Evolutionary conservation across 2,113 vertebrate genomes (phyloP), one percentile per base, ranked within the genome.

Genomic region (Todiramphus chloris): DNA sequence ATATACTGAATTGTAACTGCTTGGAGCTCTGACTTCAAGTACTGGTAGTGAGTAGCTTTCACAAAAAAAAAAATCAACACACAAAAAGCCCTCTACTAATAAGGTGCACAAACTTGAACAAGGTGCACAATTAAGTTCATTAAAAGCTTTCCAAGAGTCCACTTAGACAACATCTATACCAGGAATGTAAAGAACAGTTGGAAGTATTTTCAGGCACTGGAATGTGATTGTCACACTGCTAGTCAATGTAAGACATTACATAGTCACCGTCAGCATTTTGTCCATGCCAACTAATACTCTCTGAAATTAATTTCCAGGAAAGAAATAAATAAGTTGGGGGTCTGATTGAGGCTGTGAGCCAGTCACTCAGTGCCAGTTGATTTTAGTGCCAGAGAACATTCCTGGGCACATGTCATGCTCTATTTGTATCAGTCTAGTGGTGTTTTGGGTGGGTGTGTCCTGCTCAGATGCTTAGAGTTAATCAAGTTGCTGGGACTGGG

Each of bases 321-420:
- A 41, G 11, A 41, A 41, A 41, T 13, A 41, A 41, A 41, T 41
- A 41, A 41, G 13, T 41, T 41, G 48, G 51, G 89, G 76, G 63
- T 74, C 83, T 90, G 66, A 50, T 39, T 50, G 51, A 90, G 11
- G 43, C 10, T 5, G 8, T 31, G 67, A 78, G 33, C 46, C 37
- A 51, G 28, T 51, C 14, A 8, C 56, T 89, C 3, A 1, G 39
- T 75, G 93, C 83, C 73, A 87, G 33, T 11, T 76, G 75, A 46
- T 84, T 84, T 81, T 46, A 50, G 81, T 68, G 86, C 91, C 91
- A 89, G 83, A 68, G 87, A 94, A 95, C 84, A 87, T 94, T 95
- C 89, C 62, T 93, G 91, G 76, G 81, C 83, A 82, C 24, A 8
- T 23, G 37, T 62, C 44, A 8, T 4, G 1, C 77, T 84, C 84